Evolutionary conservation across 2,113 vertebrate genomes (phyloP), one percentile per base, ranked within the genome.

Genomic region (Tamias sibiricus): DNA sequence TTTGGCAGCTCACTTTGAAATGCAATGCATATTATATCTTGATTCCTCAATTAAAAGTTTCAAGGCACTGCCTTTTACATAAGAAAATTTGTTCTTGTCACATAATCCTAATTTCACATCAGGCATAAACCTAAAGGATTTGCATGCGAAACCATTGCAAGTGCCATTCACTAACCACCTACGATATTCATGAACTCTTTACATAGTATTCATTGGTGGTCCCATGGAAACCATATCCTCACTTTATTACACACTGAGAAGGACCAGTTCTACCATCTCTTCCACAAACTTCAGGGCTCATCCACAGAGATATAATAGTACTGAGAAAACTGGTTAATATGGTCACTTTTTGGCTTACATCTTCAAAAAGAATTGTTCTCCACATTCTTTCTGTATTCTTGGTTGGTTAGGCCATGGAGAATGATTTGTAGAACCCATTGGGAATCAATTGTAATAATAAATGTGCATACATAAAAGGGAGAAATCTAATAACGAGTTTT

Each of bases 301-400:
- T 10, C 32, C 44, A 47, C 17, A 69, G 28, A n/a, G 35, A 16
- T 28, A n/a, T 28, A 47, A 82, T 52, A 66, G 35, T 82, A 59
- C 26, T 28, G 32, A 69, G 57, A 4, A 92, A 75, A 68, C 44
- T 44, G 13, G 4, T 87, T 32, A 2, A 35, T 62, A 62, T 20
- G 26, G 13, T 80, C 30, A 20, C 30, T 26, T 42, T 59, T 92
- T 59, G 68, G 4, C 26, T 40, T 69, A 37, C 4, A 40, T 4
- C 52, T 40, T 93, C 64, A 87, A 72, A 85, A 66, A 68, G 11
- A n/a, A 57, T 84, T 69, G 26, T 32, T 95, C 80, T 90, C 76
- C 0, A 13, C 1, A 4, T 22, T 76, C 20, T 84, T 85, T 69
- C 47, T 86, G 0, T 80, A 40, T 40, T 59, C 19, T 49, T 71